Evolutionary conservation across 2,888 invertebrate genomes (phyloP).

Genomic region (Macrosoma leucophasiata): DNA sequence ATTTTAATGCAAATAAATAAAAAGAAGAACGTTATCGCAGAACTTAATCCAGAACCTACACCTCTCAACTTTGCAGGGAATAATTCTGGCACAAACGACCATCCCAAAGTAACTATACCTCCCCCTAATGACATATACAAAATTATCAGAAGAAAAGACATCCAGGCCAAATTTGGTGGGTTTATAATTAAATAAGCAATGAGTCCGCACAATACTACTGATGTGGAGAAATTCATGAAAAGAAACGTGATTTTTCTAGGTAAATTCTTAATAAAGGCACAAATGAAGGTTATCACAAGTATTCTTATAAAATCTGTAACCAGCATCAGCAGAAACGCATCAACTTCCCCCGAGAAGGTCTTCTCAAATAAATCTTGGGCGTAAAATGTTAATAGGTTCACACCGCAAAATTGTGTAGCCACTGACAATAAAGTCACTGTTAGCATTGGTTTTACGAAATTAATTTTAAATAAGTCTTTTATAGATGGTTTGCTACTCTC

Average conservation of each 20-base stretch:
- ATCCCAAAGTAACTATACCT: conserved; percentile 33
- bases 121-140: conserved; percentile 35
- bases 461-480: conserved; percentile 27
- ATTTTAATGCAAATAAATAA: conserved; percentile 41
- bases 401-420: conserved; percentile 38
- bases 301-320: conserved; percentile 37
- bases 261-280: conserved; percentile 32
- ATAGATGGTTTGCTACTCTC: conserved; percentile 20
- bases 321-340: conserved; percentile 39
- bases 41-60: conserved; percentile 40
- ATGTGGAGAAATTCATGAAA: conserved; percentile 28
- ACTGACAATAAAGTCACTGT: conserved; percentile 35
- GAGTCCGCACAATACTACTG: conserved; percentile 29
- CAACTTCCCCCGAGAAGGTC: conserved; percentile 37
- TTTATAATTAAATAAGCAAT: conserved; percentile 31
- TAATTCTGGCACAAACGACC: conserved; percentile 45
- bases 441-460: conserved; percentile 37
- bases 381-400: conserved; percentile 42
- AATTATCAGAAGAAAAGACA: conserved; percentile 34
- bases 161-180: conserved; percentile 30
- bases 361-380: conserved; percentile 36
- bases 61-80: conserved; percentile 43
- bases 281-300: conserved; percentile 25
- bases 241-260: conserved; percentile 36
- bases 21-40: conserved; percentile 35